Base-by-base conservation (phyloP, 2,888 invertebrate genomes). In the Rhogogaster chlorosoma region DNA sequence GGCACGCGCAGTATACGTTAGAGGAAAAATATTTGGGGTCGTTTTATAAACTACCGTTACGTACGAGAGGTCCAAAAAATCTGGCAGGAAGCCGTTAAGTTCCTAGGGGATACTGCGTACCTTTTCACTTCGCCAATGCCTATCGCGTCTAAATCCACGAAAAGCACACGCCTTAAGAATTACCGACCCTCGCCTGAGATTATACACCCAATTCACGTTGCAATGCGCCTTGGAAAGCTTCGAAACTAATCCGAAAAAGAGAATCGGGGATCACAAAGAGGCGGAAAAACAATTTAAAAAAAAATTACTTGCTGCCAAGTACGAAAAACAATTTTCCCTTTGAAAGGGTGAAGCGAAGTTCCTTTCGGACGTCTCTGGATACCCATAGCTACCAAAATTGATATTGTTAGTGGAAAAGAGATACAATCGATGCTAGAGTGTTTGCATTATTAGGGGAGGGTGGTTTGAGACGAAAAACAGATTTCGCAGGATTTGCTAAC, bases 1-100 rank as follows among this genome's bases (percentile, higher is more conserved):
- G 67, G 83, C 83, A 70, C 83, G 83, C 67, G 83, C 70, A 12
- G 42, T 15, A n/a, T n/a, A 7, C 29, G 10, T 32, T 22, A 26
- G 15, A 29, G 15, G 9, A 78, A 38, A 83, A 83, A 83, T 83
- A 83, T 83, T 83, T 83, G 29, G 70, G 83, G 42, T 83, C 67
- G 83, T 83, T 83, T 83, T 45, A 70, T 29, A 70, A 83, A 67
- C 83, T 70, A 80, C 45, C 83, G 67, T 83, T 67, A 70, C 67
- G 32, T 83, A 83, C 67, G 64, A 64, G 70, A 83, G 70, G 67
- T 45, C 45, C 83, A 42, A 61, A 45, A 70, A 70, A 83, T 67
- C 83, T 67, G 83, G 83, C 83, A 83, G 83, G 83, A 83, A 83
- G 83, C 83, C 67, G 83, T 67, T 83, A 83, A 83, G 70, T 67